phyloP scores from a whole-genome alignment of 2,797 vertebrate species.

The Muraenolepis orangiensis region DNA sequence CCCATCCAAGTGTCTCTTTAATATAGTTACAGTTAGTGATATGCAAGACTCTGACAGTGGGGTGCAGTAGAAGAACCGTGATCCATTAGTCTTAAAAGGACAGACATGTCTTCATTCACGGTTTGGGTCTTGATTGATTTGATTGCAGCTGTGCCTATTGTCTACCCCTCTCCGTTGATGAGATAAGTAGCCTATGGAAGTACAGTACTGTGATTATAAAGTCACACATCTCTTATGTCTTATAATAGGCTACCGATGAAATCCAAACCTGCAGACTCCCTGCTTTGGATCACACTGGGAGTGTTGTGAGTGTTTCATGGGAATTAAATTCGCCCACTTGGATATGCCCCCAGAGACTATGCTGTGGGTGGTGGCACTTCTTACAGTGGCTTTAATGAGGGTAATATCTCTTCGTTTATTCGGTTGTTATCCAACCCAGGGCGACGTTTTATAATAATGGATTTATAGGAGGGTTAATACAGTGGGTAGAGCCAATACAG shows the following conservation, averaged over 20 bases:
- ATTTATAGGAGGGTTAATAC: slow-evolving; percentile 7
- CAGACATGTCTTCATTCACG: not conserved
- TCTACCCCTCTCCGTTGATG: not conserved
- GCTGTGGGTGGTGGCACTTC: slow-evolving; percentile 49
- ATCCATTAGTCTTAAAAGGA: not conserved
- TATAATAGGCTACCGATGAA: slow-evolving; percentile 15
- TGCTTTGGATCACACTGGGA: slow-evolving; percentile 53
- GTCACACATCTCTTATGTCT: not conserved
- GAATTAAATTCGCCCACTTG: slow-evolving; percentile 61
- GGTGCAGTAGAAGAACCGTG: not conserved
- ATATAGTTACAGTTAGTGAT: slow-evolving; percentile 2
- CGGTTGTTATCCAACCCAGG: slow-evolving; percentile 53
- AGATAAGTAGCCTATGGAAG: not conserved
- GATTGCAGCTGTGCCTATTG: not conserved
- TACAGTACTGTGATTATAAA: not conserved
- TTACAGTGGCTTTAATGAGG: slow-evolving; percentile 52
- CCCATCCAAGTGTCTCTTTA: not conserved
- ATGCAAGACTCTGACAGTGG: not conserved
- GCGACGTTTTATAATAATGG: slow-evolving; percentile 54
- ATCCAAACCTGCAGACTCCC: slow-evolving; percentile 48
- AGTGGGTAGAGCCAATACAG: slow-evolving; percentile 24
- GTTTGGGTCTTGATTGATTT: not conserved
- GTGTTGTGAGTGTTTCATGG: slow-evolving; percentile 51
- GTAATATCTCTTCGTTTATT: slow-evolving; percentile 55
- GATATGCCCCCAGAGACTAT: slow-evolving; percentile 51